A percentile compares a stretch with the other conserved stretches of the same genome.
phyloP scores from a whole-genome alignment of 2,888 invertebrate genomes.

The Coelinius sp. region DNA sequence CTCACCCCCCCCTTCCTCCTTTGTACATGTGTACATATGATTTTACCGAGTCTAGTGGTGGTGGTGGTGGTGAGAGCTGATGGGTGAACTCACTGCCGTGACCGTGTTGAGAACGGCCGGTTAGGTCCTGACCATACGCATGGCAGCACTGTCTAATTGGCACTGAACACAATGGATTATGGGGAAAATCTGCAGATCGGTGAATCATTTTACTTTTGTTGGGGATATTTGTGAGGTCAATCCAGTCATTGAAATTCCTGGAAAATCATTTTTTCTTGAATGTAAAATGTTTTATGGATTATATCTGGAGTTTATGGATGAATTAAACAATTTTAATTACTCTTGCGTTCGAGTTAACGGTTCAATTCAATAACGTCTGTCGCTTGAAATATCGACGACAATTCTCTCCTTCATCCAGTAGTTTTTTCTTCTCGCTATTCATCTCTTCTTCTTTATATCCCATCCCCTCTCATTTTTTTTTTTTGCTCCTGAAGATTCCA shows the following conservation, averaged over 20 bases:
- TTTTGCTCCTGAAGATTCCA: slow-evolving; percentile 45
- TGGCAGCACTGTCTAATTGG: slow-evolving; percentile 71
- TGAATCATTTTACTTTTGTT: slow-evolving; percentile 64
- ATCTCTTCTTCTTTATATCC: slow-evolving; percentile 1
- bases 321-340: slow-evolving; percentile 24
- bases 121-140: slow-evolving; percentile 69
- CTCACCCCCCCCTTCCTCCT: background rate
- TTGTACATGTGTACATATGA: slow-evolving; percentile 16
- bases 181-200: slow-evolving; percentile 57
- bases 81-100: slow-evolving; percentile 52
- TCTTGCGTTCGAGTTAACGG: slow-evolving; percentile 34
- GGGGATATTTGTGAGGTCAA: too few species aligned
- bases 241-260: too few species aligned
- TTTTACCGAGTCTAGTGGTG: slow-evolving; percentile 23
- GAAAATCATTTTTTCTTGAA: background rate
- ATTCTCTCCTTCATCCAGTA: background rate
- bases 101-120: slow-evolving; percentile 67
- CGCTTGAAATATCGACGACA: slow-evolving; percentile 36
- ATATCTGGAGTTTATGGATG: background rate
- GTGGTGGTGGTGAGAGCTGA: slow-evolving; percentile 29
- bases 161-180: slow-evolving; percentile 71
- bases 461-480: slow-evolving; percentile 40
- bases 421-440: slow-evolving; percentile 28
- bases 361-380: slow-evolving; percentile 39
- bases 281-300: background rate